These are phyloP conservation scores for Gasterosteus nipponicus DNA, from an alignment of 2,113 vertebrate species.

Conservation along the genomic window DNA sequence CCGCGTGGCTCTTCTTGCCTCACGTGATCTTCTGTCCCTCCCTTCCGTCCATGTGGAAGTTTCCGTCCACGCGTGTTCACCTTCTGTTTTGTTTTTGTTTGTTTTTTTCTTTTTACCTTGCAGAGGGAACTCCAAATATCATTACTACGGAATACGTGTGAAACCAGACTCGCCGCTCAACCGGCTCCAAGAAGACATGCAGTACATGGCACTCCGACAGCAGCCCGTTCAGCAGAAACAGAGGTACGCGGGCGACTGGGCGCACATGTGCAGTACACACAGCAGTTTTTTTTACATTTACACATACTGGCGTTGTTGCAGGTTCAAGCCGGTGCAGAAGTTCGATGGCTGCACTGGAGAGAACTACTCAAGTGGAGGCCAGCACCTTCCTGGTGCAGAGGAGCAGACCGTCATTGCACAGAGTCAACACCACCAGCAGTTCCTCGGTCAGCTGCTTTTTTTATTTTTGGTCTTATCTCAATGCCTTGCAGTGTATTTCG, in stretches of 20 bases:
- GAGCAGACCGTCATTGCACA: slow-evolving; percentile 93
- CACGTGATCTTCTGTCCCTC: neutral
- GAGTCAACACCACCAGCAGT: slow-evolving; percentile 97
- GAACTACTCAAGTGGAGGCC: slow-evolving; percentile 80
- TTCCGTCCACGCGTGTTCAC: neutral
- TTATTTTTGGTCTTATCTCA: neutral
- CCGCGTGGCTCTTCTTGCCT: neutral
- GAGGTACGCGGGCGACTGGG: slow-evolving; percentile 78
- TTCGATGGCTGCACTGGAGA: slow-evolving; percentile 87
- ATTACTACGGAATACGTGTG: slow-evolving; percentile 97
- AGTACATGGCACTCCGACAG: slow-evolving; percentile 97
- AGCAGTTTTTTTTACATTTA: neutral
- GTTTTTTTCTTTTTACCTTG: neutral
- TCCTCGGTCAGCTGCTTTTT: slow-evolving; percentile 84
- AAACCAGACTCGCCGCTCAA: slow-evolving; percentile 97
- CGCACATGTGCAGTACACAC: neutral
- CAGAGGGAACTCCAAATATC: slow-evolving; percentile 99
- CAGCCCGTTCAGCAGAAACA: slow-evolving; percentile 96
- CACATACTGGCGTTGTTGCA: slow-evolving; percentile 54
- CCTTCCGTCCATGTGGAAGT: neutral
- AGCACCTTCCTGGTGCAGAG: slow-evolving; percentile 80
- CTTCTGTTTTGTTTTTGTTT: neutral
- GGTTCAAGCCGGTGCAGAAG: slow-evolving; percentile 93
- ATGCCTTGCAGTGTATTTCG: neutral
- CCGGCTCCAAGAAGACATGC: slow-evolving; percentile 94